Evolutionary conservation across 1,140 invertebrate species (phyloP).

Genomic region (Halictus rubicundus): DNA sequence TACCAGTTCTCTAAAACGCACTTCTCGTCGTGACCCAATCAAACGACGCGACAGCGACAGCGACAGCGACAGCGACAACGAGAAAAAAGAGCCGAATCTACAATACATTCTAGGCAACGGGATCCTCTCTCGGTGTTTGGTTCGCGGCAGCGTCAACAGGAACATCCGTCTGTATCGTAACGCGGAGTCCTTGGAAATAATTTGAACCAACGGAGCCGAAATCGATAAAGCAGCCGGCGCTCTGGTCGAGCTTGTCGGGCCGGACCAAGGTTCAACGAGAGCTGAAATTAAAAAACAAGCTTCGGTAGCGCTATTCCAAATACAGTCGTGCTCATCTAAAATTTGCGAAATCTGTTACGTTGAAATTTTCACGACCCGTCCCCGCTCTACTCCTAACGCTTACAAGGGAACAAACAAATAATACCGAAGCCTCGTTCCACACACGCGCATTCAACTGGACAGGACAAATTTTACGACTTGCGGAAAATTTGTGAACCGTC

Average conservation of each 20-base stretch:
- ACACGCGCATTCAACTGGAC: no score
- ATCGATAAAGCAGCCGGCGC: conserved; percentile 30
- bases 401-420: no score
- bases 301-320: background rate
- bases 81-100: background rate
- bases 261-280: background rate
- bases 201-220: conserved; percentile 8
- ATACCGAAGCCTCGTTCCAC: no score
- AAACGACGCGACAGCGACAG: background rate
- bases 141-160: conserved; percentile 17
- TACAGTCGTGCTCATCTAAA: no score
- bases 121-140: conserved; percentile 2
- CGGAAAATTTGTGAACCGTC: no score
- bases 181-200: conserved; percentile 30
- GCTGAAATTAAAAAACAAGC: background rate
- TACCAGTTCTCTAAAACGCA: background rate
- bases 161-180: background rate
- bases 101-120: conserved; percentile 1
- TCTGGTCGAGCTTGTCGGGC: background rate
- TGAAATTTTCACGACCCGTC: no score
- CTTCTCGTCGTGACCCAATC: background rate
- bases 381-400: no score
- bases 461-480: no score
- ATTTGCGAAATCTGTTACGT: no score
- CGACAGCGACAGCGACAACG: no score